These are phyloP conservation scores for Ardeotis arabs DNA, from an alignment of 2,113 vertebrate genomes.

Conservation along the genomic window DNA sequence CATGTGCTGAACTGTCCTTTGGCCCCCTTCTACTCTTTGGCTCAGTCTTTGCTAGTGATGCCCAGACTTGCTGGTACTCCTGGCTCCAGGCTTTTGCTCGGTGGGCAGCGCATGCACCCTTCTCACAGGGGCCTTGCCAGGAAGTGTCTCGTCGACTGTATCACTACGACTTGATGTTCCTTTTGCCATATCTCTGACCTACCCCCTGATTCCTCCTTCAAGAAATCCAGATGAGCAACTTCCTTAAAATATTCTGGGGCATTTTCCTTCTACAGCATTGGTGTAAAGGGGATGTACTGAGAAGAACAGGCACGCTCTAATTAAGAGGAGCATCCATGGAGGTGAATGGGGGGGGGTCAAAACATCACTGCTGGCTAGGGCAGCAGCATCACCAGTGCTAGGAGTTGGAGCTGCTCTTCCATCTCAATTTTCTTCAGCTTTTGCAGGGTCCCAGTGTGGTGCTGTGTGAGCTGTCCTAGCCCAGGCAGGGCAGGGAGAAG, in stretches of 20 bases:
- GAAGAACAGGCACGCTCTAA: not conserved
- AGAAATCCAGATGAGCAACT: not conserved
- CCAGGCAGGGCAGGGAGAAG: not conserved
- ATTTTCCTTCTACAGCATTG: not conserved
- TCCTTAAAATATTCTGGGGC: not conserved
- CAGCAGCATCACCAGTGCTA: fast-evolving
- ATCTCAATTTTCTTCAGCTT: fast-evolving
- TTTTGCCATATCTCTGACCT: not conserved
- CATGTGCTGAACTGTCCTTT: not conserved
- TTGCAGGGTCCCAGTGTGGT: not conserved
- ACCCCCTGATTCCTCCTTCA: fast-evolving
- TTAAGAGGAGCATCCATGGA: not conserved
- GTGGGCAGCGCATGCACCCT: not conserved
- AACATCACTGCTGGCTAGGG: not conserved
- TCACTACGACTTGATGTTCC: fast-evolving
- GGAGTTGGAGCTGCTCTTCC: not conserved
- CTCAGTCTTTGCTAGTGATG: not conserved
- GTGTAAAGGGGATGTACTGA: not conserved
- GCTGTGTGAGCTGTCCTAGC: not conserved
- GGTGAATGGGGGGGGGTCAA: not conserved
- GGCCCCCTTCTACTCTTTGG: fast-evolving
- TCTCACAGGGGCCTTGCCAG: not conserved
- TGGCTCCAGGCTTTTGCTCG: not conserved
- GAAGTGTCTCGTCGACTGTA: not conserved
- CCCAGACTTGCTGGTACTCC: not conserved